A percentile compares a stretch with the other conserved stretches of the same genome.
Conservation (phyloP, 2,888 invertebrate genomes). For the Phengaris alcon region DNA sequence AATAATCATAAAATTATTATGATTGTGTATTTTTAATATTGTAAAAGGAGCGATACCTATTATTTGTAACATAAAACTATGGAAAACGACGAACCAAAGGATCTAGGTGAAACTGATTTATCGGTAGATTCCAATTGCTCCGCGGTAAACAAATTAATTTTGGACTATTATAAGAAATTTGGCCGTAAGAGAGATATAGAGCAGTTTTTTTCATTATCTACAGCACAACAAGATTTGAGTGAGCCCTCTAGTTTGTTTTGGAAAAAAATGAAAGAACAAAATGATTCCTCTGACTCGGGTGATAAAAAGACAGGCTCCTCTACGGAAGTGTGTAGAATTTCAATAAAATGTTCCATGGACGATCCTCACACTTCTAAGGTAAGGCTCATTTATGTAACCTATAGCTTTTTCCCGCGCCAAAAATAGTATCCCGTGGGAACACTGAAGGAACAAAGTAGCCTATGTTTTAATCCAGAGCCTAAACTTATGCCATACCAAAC, state of each 20-base stretch:
- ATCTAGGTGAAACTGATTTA: constrained; percentile 31
- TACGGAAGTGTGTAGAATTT: constrained; percentile 67
- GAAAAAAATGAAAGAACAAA: constrained; percentile 67
- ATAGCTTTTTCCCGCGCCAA: too few species aligned
- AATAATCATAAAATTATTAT: too few species aligned
- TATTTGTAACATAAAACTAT: constrained; percentile 45
- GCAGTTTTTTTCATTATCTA: constrained; percentile 81
- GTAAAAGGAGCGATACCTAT: background rate
- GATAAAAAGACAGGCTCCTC: constrained; percentile 63
- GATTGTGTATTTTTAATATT: too few species aligned
- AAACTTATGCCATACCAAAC: too few species aligned
- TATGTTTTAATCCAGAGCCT: too few species aligned
- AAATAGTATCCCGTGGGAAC: too few species aligned
- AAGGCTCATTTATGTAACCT: background rate
- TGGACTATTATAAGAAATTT: constrained; percentile 85
- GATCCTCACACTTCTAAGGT: constrained; percentile 60
- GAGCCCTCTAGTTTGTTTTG: constrained; percentile 67
- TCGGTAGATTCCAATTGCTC: constrained; percentile 38
- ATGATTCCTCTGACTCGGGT: constrained; percentile 66
- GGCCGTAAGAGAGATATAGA: constrained; percentile 83
- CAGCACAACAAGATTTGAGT: constrained; percentile 64
- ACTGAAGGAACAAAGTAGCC: too few species aligned
- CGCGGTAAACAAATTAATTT: constrained; percentile 65
- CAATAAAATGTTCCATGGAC: constrained; percentile 63
- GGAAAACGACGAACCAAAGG: constrained; percentile 50